Percentiles rank a stretch among this genome's conserved stretches.
phyloP scores from a whole-genome alignment of 2,797 vertebrate species.

The Rhinatrema bivittatum region DNA sequence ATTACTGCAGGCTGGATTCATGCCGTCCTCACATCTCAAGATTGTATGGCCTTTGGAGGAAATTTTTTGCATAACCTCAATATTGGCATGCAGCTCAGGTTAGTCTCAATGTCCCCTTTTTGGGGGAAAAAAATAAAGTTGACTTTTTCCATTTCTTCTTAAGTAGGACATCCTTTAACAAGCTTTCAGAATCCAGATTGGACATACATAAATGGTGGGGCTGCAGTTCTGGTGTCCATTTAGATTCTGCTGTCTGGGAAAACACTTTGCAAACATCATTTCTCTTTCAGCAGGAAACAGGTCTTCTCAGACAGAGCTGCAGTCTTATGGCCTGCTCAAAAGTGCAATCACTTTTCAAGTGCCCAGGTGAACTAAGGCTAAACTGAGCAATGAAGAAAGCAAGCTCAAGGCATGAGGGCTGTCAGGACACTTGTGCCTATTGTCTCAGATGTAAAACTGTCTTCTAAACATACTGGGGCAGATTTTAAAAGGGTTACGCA shows the following conservation, averaged over 20 bases:
- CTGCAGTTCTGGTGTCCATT: no score
- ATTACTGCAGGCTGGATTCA: slow-evolving; percentile 92
- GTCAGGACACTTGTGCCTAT: slow-evolving; percentile 25
- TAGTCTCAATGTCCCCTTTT: slow-evolving; percentile 21
- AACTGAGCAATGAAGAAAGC: no score
- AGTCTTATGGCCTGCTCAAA: no score
- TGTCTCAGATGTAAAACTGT: slow-evolving; percentile 26
- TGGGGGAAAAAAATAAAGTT: no score
- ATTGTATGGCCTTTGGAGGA: slow-evolving; percentile 98
- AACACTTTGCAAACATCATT: no score
- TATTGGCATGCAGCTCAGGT: slow-evolving; percentile 99
- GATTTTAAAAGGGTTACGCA: no score
- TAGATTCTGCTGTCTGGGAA: no score
- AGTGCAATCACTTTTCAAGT: no score
- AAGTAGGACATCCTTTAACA: slow-evolving; percentile 11
- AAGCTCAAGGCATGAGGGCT: slow-evolving; percentile 27
- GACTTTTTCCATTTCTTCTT: slow-evolving; percentile 1
- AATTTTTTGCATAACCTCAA: slow-evolving; percentile 99
- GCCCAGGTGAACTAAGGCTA: no score
- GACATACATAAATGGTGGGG: no score
- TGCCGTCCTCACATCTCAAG: slow-evolving; percentile 96
- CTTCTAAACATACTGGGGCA: slow-evolving; percentile 33
- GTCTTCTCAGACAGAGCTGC: no score
- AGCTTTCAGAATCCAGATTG: slow-evolving; percentile 1
- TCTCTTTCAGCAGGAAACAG: no score